A percentile compares a stretch with the other conserved stretches of the same genome.
phyloP scores from a whole-genome alignment of 2,797 vertebrate species.

The Sebastolobus altivelis region DNA sequence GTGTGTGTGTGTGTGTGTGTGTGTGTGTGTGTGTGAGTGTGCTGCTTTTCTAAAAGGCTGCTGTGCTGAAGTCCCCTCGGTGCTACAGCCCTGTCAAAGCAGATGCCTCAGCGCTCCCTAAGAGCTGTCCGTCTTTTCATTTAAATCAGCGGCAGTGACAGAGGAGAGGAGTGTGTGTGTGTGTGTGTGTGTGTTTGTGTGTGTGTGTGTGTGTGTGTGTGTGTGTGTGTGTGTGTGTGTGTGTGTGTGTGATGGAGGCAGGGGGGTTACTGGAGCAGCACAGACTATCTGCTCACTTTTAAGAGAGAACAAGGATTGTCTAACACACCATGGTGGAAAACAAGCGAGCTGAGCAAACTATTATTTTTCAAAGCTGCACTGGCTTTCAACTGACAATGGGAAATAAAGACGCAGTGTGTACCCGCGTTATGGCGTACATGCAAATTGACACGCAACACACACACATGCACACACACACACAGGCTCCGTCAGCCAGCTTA shows the following conservation, averaged over 20 bases:
- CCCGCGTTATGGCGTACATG: neutral
- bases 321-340: constrained; percentile 38
- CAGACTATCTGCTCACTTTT: constrained; percentile 33
- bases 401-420: neutral
- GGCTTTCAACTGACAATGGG: constrained; percentile 16
- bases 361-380: constrained; percentile 30
- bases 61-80: constrained; percentile 43
- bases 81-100: constrained; percentile 57
- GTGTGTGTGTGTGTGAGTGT: neutral
- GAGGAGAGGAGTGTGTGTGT: neutral
- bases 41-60: constrained; percentile 39
- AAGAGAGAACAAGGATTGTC: constrained; percentile 37
- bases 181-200: neutral
- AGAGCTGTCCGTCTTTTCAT: constrained; percentile 62
- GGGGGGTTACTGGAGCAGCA: constrained; percentile 21
- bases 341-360: constrained; percentile 17
- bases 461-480: neutral
- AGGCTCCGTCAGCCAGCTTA: neutral
- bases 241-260: neutral
- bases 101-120: constrained; percentile 59
- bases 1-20: neutral
- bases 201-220: neutral
- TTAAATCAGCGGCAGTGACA: constrained; percentile 55
- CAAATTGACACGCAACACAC: constrained; percentile 13
- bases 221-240: neutral